These are phyloP conservation scores for Lepidiolamprologus cunningtoni DNA, from an alignment of 2,113 vertebrate genomes.

Conservation along the genomic window DNA sequence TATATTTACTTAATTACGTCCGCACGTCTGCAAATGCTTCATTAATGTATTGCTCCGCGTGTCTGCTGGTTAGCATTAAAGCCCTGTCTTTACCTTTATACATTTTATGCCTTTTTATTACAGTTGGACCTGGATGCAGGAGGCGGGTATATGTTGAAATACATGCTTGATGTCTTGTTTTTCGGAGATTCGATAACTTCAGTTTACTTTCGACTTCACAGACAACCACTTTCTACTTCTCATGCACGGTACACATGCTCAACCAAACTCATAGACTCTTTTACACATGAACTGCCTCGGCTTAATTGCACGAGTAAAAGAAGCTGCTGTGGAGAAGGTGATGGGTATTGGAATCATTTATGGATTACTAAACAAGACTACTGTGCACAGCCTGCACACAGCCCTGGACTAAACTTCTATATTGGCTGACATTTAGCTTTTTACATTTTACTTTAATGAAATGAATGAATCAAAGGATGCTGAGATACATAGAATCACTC, in stretches of 20 bases:
- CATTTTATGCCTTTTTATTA: not conserved
- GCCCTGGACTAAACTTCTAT: not conserved
- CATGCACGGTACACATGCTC: not conserved
- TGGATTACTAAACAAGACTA: not conserved
- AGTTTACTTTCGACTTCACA: not conserved
- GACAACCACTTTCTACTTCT: not conserved
- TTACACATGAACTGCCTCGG: not conserved
- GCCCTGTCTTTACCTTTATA: not conserved
- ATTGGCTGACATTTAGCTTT: not conserved
- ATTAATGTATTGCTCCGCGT: not conserved
- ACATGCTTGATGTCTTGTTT: not conserved
- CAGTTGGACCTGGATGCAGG: not conserved
- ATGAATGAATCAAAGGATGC: not conserved
- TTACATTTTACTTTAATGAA: not conserved
- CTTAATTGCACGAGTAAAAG: not conserved
- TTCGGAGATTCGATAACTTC: not conserved
- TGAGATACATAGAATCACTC: not conserved
- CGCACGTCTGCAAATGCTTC: not conserved
- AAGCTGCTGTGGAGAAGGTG: not conserved
- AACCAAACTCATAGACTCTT: not conserved
- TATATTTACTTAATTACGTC: not conserved
- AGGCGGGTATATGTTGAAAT: not conserved
- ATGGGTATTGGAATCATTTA: not conserved
- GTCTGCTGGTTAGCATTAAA: not conserved
- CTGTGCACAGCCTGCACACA: not conserved